Evolutionary conservation across 2,113 vertebrate genomes (phyloP).

Genomic region (Gasterosteus nipponicus): DNA sequence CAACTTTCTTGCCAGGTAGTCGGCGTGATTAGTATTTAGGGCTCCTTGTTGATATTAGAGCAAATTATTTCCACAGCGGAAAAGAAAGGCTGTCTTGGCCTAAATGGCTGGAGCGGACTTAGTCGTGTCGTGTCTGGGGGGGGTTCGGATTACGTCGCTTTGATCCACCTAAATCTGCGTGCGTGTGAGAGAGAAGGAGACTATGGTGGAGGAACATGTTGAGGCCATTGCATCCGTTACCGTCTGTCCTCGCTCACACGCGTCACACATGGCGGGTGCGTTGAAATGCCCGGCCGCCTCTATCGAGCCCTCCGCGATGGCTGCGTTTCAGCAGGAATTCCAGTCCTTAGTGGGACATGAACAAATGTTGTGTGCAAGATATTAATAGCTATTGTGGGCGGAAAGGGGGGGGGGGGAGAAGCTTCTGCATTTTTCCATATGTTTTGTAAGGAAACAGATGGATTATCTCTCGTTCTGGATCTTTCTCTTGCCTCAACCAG

Average conservation of each 20-base stretch:
- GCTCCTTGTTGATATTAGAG: slow-evolving; percentile 51
- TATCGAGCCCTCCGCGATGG: slow-evolving; percentile 61
- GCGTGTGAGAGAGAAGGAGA: background rate
- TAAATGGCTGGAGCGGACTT: slow-evolving; percentile 47
- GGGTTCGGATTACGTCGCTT: slow-evolving; percentile 57
- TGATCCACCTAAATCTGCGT: slow-evolving; percentile 47
- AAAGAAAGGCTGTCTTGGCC: slow-evolving; percentile 51
- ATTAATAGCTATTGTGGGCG: slow-evolving; percentile 78
- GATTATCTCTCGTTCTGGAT: slow-evolving; percentile 74
- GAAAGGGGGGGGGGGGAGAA: slow-evolving; percentile 63
- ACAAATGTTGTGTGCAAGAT: slow-evolving; percentile 68
- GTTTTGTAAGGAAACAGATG: slow-evolving; percentile 77
- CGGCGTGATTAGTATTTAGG: slow-evolving; percentile 62
- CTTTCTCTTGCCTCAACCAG: slow-evolving; percentile 62
- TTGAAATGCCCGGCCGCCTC: slow-evolving; percentile 61
- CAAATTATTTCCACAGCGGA: slow-evolving; percentile 51
- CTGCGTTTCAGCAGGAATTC: slow-evolving; percentile 71
- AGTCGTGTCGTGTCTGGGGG: slow-evolving; percentile 42
- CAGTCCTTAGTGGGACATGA: slow-evolving; percentile 78
- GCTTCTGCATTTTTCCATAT: slow-evolving; percentile 73
- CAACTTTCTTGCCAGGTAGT: slow-evolving; percentile 67
- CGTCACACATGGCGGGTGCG: slow-evolving; percentile 47
- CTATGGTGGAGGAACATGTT: background rate
- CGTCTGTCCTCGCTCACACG: background rate
- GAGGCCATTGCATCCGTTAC: slow-evolving; percentile 23